Conservation (phyloP, 2,113 vertebrate genomes). For the Corythornis cristatus region DNA sequence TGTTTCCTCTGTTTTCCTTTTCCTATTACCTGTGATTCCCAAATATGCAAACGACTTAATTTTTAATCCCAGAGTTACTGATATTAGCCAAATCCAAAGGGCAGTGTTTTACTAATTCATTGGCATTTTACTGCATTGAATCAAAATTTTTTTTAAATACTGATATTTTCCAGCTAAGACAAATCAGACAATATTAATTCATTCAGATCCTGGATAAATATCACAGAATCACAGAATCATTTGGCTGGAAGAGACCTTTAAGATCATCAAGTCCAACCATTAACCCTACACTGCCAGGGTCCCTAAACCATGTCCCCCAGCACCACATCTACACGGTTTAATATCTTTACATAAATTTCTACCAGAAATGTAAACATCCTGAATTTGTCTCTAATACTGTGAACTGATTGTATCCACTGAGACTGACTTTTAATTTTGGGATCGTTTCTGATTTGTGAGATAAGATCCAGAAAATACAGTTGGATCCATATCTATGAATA, state of each 20-base stretch:
- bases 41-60: not conserved
- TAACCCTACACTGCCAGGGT: too few relatives aligned
- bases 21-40: not conserved
- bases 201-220: not conserved
- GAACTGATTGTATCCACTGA: not conserved
- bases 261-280: too few relatives aligned
- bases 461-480: not conserved
- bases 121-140: not conserved
- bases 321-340: too few relatives aligned
- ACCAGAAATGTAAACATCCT: not conserved
- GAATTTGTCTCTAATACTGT: not conserved
- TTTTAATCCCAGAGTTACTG: not conserved
- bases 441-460: conserved; percentile 1
- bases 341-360: not conserved
- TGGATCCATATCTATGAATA: not conserved
- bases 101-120: not conserved
- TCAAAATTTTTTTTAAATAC: not conserved
- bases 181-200: not conserved
- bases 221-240: too few relatives aligned
- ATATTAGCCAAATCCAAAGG: not conserved
- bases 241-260: too few relatives aligned
- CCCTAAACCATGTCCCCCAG: too few relatives aligned
- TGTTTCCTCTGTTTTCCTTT: conserved; percentile 13
- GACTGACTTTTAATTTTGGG: not conserved
- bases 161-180: not conserved